A percentile compares a stretch with the other conserved stretches of the same genome.
Evolutionary conservation across 2,888 invertebrate genomes (phyloP).

Genomic region (Gryllus longicercus): DNA sequence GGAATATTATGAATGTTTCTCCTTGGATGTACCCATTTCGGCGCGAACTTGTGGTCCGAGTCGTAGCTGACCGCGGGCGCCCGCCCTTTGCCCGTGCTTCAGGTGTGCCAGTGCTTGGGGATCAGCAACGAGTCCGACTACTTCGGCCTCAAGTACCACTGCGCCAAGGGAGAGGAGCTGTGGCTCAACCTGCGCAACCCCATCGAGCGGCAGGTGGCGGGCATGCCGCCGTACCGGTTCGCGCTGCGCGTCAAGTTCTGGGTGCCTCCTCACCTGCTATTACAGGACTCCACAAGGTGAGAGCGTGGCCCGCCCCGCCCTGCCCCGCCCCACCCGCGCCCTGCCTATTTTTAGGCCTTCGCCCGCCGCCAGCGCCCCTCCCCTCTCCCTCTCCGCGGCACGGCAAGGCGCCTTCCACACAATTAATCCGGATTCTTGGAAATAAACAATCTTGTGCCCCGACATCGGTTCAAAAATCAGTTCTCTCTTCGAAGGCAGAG

Average conservation of each 20-base stretch:
- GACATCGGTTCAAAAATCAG: too few species aligned
- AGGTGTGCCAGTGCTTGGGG: slow-evolving; percentile 80
- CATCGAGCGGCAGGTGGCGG: slow-evolving; percentile 68
- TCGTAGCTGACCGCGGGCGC: slow-evolving; percentile 20
- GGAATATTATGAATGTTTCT: not conserved
- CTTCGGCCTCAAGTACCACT: slow-evolving; percentile 74
- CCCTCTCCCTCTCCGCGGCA: too few species aligned
- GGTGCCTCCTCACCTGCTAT: slow-evolving; percentile 82
- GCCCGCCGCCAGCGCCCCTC: too few species aligned
- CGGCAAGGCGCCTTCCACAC: too few species aligned
- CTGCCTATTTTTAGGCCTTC: too few species aligned
- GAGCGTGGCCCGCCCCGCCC: slow-evolving; percentile 28
- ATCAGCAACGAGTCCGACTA: slow-evolving; percentile 84
- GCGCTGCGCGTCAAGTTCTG: slow-evolving; percentile 82
- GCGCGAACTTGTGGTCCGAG: too few species aligned
- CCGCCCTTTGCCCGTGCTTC: slow-evolving; percentile 41
- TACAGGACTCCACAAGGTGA: slow-evolving; percentile 78
- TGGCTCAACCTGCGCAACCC: slow-evolving; percentile 86
- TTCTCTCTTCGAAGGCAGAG: too few species aligned
- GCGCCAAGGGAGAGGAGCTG: slow-evolving; percentile 67
- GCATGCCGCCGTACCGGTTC: slow-evolving; percentile 61
- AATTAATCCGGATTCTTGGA: too few species aligned
- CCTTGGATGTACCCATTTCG: not conserved
- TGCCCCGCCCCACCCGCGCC: too few species aligned
- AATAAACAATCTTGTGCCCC: too few species aligned